Percentiles rank a stretch among this genome's conserved stretches.
Evolutionary conservation across 2,888 invertebrate genomes (phyloP).

Genomic region (Strigamia crassipes): DNA sequence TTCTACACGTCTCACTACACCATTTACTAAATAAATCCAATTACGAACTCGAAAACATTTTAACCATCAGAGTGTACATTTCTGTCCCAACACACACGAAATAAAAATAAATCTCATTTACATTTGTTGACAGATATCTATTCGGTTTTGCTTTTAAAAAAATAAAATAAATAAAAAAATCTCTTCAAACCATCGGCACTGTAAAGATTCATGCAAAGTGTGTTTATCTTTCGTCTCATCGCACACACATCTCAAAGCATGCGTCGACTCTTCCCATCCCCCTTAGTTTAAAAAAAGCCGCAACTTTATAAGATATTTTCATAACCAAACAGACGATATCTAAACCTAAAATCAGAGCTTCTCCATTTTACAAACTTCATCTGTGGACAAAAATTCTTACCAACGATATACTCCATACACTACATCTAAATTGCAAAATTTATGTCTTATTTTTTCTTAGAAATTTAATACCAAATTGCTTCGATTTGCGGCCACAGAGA

Average conservation of each 20-base stretch:
- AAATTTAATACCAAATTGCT: too few relatives aligned
- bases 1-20: neutral
- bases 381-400: conserved; percentile 20
- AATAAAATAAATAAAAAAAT: neutral
- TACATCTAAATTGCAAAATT: neutral
- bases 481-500: too few relatives aligned
- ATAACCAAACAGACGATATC: conserved; percentile 4
- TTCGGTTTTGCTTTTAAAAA: neutral
- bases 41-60: neutral
- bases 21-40: neutral
- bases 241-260: neutral
- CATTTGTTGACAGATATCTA: neutral
- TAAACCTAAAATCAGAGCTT: neutral
- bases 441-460: too few relatives aligned
- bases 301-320: neutral
- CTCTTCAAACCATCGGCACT: neutral
- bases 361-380: neutral
- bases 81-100: neutral
- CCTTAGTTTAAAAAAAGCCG: neutral
- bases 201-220: conserved; percentile 13
- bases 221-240: conserved; percentile 22
- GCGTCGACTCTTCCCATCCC: neutral
- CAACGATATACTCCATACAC: neutral
- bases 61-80: neutral
- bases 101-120: neutral